Conservation (phyloP, 2,113 vertebrate genomes). For the Nansenia antarctica region DNA sequence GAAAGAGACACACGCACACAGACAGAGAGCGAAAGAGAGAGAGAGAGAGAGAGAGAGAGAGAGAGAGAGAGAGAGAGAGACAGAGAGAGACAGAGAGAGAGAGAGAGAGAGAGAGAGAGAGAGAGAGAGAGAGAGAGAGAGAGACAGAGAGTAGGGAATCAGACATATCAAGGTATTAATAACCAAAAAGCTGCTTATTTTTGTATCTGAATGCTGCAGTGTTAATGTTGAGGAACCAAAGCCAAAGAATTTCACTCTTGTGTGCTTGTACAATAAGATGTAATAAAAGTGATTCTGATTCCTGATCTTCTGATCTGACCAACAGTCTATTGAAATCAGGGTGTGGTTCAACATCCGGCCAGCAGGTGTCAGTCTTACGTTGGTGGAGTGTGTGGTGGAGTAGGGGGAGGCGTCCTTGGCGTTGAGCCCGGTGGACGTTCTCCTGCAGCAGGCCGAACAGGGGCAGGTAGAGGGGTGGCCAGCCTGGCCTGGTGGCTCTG, state of each 20-base stretch:
- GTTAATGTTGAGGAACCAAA: too few relatives aligned
- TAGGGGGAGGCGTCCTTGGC: conserved; percentile 84
- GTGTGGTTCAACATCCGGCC: conserved; percentile 9
- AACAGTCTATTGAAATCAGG: neutral
- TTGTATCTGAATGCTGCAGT: too few relatives aligned
- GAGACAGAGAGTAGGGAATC: neutral
- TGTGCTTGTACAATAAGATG: too few relatives aligned
- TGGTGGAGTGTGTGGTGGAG: conserved; percentile 76
- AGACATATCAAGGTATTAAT: too few relatives aligned
- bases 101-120: neutral
- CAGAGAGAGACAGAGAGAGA: neutral
- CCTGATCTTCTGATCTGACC: too few relatives aligned
- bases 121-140: neutral
- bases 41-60: too few relatives aligned
- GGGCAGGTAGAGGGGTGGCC: conserved; percentile 93
- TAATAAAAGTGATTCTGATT: too few relatives aligned
- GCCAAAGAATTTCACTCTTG: too few relatives aligned
- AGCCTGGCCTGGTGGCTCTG: conserved; percentile 94
- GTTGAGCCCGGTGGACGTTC: conserved; percentile 89
- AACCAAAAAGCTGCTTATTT: too few relatives aligned
- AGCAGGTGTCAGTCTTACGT: conserved; percentile 70
- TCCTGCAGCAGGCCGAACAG: conserved; percentile 93
- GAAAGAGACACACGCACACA: too few relatives aligned
- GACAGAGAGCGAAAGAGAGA: too few relatives aligned
- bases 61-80: neutral